Percentiles rank a stretch among this genome's conserved stretches.
These are phyloP conservation scores for Fopius arisanus DNA, from an alignment of 1,140 invertebrate genomes.

Conservation along the genomic window DNA sequence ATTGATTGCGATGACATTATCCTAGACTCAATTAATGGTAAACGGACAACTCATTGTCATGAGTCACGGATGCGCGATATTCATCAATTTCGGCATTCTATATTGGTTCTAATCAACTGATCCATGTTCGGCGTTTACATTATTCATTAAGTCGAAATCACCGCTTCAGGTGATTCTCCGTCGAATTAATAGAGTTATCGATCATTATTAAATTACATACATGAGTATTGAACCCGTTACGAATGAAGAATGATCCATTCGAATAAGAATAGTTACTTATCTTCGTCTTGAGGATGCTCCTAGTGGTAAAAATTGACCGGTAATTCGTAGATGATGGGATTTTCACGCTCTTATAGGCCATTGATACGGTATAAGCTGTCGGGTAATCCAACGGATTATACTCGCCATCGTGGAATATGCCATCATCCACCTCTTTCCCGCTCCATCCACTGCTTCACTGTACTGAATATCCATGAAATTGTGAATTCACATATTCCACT, in stretches of 20 bases:
- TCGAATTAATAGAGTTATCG: no score
- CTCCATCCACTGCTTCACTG: not conserved
- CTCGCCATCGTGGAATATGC: not conserved
- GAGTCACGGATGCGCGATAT: no score
- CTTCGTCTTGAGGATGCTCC: not conserved
- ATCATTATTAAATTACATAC: not conserved
- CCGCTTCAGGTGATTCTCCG: no score
- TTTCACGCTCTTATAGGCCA: not conserved
- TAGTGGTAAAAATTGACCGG: not conserved
- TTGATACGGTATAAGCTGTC: not conserved
- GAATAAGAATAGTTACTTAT: not conserved
- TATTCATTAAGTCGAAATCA: no score
- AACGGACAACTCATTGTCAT: no score
- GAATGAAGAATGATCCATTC: not conserved
- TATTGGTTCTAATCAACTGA: no score
- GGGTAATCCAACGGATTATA: not conserved
- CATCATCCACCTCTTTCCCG: not conserved
- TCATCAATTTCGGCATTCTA: no score
- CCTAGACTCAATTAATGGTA: no score
- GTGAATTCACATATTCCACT: slow-evolving; percentile 1
- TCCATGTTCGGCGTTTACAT: no score
- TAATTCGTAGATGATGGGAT: not conserved
- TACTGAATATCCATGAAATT: slow-evolving; percentile 2
- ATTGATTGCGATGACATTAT: no score
- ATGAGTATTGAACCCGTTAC: not conserved